Base-by-base conservation (phyloP, 2,888 invertebrate genomes). In the Oscheius sp. region DNA sequence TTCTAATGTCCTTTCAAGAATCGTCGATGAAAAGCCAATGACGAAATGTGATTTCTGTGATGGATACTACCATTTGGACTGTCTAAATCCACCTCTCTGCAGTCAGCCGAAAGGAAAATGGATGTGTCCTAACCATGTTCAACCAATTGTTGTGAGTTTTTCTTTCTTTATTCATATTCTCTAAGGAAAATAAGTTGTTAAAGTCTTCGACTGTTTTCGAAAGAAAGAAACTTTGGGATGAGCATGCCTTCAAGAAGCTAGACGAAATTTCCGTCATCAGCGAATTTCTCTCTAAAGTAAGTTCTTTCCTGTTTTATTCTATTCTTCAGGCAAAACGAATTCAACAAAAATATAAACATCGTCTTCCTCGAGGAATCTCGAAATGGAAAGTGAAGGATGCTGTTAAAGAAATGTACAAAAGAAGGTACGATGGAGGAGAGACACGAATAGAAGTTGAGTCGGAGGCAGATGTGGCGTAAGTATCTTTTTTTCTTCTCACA, bases 121-220 rank as follows among this genome's bases (percentile, higher is more conserved):
- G 96, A 95, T 96, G 94, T 97, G 97, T 86, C 96, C 96, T 0
- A 93, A 94, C 87, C 97, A 97, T 87, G 92, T 93, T 0, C 94
- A 97, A 12, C 57, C 38, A 6, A 47, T 67, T 30, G 36, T 67
- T 26, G 67, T 59, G 24, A 47, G 59, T 24, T 17, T n/a, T 17
- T 47, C 17, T 47, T 47, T 47, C n/a, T 8, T 47, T 47, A 38
- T 9, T 24, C 3, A 17, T 24, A 0, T 24, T 24, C 33, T 20
- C n/a, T n/a, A n/a, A 64, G 64, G 64, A 64, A 9, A 50, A 64
- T 22, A 64, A 64, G 28, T 17, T 64, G 26, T 14, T 64, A 4
- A 64, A 50, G 24, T 92, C 93, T 0, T 90, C 92, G 61, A 92
- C 93, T 33, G 91, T 93, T n/a, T 92, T 93, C 0, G 93, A 95